Evolutionary conservation across 2,113 vertebrate genomes (phyloP).

Genomic region (Thunnus maccoyii): DNA sequence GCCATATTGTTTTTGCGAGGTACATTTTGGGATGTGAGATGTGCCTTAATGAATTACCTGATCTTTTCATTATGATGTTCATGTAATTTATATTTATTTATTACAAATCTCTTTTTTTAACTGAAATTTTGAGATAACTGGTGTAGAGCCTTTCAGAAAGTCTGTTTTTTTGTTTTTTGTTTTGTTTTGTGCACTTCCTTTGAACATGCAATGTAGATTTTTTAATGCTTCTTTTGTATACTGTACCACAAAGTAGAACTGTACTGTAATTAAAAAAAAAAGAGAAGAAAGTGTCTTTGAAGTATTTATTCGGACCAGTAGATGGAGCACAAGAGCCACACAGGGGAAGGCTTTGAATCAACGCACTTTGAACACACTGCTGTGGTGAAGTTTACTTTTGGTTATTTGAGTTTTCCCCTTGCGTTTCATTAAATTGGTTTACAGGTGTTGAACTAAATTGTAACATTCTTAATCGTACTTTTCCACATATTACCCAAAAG

Average conservation of each 20-base stretch:
- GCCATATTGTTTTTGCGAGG: slow-evolving; percentile 76
- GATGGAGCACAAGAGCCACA: slow-evolving; percentile 41
- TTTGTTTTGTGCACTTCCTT: slow-evolving; percentile 84
- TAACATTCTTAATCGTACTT: no score
- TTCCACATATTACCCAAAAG: no score
- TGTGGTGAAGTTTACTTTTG: background rate
- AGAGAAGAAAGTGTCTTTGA: background rate
- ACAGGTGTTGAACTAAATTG: background rate
- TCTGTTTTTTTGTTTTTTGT: slow-evolving; percentile 64
- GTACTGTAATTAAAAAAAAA: slow-evolving; percentile 70
- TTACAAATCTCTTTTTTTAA: slow-evolving; percentile 77
- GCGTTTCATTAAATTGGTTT: background rate
- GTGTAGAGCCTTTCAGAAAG: slow-evolving; percentile 71
- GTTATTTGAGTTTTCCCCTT: background rate
- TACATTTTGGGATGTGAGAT: slow-evolving; percentile 80
- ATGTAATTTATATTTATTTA: slow-evolving; percentile 89
- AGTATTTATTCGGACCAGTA: background rate
- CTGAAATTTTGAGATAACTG: slow-evolving; percentile 77
- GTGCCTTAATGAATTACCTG: slow-evolving; percentile 85
- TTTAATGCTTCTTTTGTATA: slow-evolving; percentile 78
- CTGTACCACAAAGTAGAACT: slow-evolving; percentile 77
- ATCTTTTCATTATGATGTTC: slow-evolving; percentile 75
- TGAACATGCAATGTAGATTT: slow-evolving; percentile 77
- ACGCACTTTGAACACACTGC: background rate
- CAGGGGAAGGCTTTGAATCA: background rate